Evolutionary conservation across 2,888 invertebrate genomes (phyloP), one percentile per base, ranked within the genome.

Genomic region (Anaspis maculata): DNA sequence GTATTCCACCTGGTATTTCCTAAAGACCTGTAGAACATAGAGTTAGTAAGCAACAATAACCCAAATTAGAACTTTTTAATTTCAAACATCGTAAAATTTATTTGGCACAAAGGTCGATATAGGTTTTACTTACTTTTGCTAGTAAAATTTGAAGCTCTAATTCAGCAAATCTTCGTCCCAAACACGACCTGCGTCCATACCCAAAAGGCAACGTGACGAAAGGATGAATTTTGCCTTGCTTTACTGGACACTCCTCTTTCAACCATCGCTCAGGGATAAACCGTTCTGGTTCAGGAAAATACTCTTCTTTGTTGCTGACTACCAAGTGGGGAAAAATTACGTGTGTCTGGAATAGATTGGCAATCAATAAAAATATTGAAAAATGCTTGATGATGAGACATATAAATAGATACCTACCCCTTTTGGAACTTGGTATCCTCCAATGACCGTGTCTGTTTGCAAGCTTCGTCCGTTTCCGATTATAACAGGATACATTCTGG

Each of bases 401-500:
- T 7, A 27, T 62, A 72, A 3, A 25, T 25, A 16, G 11, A 10
- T 2, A 34, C 34, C 21, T n/a, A n/a, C n/a, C 25, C 86, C 87
- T 68, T 84, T 83, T 9, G 88, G 87, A 41, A 89, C 77, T 56
- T 76, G 69, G 56, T 83, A 88, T 40, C 86, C 87, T 37, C 77
- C 77, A 52, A 88, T 76, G 7, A 83, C 70, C 2, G 84, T 69
- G 61, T 87, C 82, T 5, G 78, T 73, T 60, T 83, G 81, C 30
- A 84, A 71, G 54, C 79, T 81, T 46, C 88, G 71, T 3, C 83
- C 83, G 50, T 87, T 83, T 22, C 86, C 87, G 53, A 84, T 75
- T 42, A 84, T 83, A 10, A 87, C 84, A 5, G 87, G 88, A 61
- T 81, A 83, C 64, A 88, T 79, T n/a, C n/a, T n/a, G n/a, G n/a